Conservation (phyloP, 2,888 invertebrate species). For the Shargacucullia verbasci region DNA sequence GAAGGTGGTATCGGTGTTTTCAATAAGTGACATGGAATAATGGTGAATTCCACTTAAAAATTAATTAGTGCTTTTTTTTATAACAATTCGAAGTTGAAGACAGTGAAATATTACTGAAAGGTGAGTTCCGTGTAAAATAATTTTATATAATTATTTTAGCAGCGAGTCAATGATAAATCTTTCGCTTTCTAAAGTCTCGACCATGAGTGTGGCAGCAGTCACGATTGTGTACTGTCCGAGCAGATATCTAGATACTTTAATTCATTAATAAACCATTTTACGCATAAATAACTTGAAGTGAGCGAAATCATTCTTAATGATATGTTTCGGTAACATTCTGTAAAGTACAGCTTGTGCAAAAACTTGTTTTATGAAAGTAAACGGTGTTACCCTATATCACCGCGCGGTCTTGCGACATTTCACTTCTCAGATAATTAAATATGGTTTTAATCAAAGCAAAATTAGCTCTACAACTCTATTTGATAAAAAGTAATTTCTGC, state of each 20-base stretch:
- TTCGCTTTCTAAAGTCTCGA: constrained; percentile 86
- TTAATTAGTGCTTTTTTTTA: constrained; percentile 74
- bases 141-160: constrained; percentile 66
- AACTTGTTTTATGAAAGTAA: constrained; percentile 82
- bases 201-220: constrained; percentile 85
- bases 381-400: constrained; percentile 63
- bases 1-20: constrained; percentile 82
- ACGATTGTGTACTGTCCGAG: constrained; percentile 72
- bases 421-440: constrained; percentile 72
- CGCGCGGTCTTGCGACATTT: constrained; percentile 72
- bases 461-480: constrained; percentile 29
- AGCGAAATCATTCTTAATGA: constrained; percentile 39
- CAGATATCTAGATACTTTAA: constrained; percentile 62
- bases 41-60: constrained; percentile 85
- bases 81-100: constrained; percentile 68
- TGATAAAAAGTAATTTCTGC: no score
- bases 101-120: constrained; percentile 71
- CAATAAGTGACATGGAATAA: constrained; percentile 80
- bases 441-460: constrained; percentile 48
- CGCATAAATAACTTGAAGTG: constrained; percentile 8
- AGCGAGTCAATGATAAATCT: constrained; percentile 78
- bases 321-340: constrained; percentile 47
- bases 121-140: constrained; percentile 72
- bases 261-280: constrained; percentile 20
- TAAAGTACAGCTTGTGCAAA: constrained; percentile 59